Conservation (phyloP, 1,140 invertebrate species). For the Brachionus calyciflorus region DNA sequence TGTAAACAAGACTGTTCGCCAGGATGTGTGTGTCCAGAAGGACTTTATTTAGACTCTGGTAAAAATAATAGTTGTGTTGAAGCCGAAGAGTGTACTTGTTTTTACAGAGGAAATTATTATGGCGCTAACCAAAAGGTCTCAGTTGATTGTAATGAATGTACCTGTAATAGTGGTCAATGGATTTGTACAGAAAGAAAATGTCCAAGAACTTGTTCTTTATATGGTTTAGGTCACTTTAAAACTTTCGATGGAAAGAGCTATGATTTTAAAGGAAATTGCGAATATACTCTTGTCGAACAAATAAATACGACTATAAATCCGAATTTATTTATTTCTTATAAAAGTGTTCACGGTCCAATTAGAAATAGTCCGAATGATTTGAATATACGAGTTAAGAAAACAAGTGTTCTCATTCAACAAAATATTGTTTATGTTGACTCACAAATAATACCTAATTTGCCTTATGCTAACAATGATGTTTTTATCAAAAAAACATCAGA, state of each 20-base stretch:
- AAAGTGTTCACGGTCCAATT: background rate
- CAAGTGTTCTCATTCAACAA: background rate
- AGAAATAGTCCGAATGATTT: constrained; percentile 20
- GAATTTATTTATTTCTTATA: background rate
- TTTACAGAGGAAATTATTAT: constrained; percentile 48
- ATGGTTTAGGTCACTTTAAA: constrained; percentile 58
- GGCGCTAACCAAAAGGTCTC: constrained; percentile 32
- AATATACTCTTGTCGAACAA: constrained; percentile 49
- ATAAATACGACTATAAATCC: background rate
- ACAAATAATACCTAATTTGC: background rate
- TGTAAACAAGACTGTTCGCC: constrained; percentile 49
- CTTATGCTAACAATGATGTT: constrained; percentile 42
- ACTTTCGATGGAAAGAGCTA: constrained; percentile 49
- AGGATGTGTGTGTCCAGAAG: constrained; percentile 49
- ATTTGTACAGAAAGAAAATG: constrained; percentile 56
- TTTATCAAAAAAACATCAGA: background rate
- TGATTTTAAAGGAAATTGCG: constrained; percentile 45
- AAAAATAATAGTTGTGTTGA: constrained; percentile 48
- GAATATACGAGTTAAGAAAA: constrained; percentile 1
- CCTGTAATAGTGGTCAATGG: constrained; percentile 53
- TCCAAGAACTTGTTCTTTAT: constrained; percentile 65
- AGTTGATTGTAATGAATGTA: constrained; percentile 51
- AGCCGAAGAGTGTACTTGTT: constrained; percentile 49
- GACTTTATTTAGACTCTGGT: constrained; percentile 43
- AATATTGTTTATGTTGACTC: constrained; percentile 27